Evolutionary conservation across 2,113 vertebrate species (phyloP).

Genomic region (Thymallus thymallus): DNA sequence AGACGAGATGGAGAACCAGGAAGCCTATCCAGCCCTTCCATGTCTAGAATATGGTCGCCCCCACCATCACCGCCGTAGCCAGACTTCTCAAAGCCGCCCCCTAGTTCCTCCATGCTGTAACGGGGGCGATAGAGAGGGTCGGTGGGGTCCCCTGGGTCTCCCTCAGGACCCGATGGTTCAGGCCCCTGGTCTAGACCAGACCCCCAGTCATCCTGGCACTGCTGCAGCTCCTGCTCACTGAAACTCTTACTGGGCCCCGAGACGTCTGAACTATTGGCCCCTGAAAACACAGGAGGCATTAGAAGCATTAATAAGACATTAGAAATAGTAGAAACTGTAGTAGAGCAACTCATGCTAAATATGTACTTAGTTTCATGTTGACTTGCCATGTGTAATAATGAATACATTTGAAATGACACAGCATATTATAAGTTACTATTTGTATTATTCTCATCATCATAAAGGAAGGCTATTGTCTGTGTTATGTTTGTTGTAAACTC

Average conservation of each 20-base stretch:
- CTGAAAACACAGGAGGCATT: no score
- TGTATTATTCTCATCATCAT: no score
- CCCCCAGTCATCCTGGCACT: no score
- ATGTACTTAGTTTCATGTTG: neutral
- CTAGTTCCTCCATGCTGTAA: slow-evolving; percentile 62
- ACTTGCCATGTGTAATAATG: neutral
- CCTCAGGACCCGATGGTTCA: slow-evolving; percentile 47
- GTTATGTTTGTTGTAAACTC: neutral
- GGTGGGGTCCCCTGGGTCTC: slow-evolving; percentile 39
- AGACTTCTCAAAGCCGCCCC: slow-evolving; percentile 53
- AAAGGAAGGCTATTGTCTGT: no score
- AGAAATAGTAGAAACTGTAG: no score
- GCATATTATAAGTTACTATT: no score
- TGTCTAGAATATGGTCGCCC: slow-evolving; percentile 52
- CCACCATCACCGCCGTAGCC: slow-evolving; percentile 56
- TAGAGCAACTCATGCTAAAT: slow-evolving; percentile 49
- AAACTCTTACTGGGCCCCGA: no score
- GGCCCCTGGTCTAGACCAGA: no score
- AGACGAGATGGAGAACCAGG: slow-evolving; percentile 53
- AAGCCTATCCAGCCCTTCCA: slow-evolving; percentile 55
- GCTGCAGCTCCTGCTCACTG: no score
- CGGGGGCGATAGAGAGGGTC: slow-evolving; percentile 60
- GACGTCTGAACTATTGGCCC: no score
- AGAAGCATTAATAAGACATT: no score
- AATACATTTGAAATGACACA: no score